Conservation (phyloP, 2,888 invertebrate genomes). For the Ophion obscuratus region DNA sequence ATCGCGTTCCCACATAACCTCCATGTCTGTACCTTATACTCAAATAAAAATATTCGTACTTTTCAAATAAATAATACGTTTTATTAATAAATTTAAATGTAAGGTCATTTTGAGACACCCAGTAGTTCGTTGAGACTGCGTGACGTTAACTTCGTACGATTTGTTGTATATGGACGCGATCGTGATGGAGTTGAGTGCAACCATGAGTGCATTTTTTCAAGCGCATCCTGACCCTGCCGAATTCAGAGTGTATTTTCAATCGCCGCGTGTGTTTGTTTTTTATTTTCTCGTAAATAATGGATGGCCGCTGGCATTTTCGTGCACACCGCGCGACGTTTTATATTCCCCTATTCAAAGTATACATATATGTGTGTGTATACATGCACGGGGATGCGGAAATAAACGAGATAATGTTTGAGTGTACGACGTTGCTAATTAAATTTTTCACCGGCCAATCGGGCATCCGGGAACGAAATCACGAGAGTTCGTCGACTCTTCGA, state of each 20-base stretch:
- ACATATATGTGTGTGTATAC: conserved; percentile 3
- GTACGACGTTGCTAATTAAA: conserved; percentile 65
- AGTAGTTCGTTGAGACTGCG: neutral
- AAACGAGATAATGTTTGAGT: conserved; percentile 45
- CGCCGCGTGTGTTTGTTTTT: neutral
- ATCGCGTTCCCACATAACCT: too few species aligned
- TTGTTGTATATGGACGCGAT: neutral
- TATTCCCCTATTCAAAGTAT: conserved; percentile 27
- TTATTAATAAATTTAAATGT: too few species aligned
- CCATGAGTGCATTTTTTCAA: neutral
- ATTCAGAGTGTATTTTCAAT: neutral
- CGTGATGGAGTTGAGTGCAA: neutral
- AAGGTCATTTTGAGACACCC: too few species aligned
- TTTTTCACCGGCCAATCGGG: conserved; percentile 67
- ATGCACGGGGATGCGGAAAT: conserved; percentile 17
- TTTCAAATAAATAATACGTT: too few species aligned
- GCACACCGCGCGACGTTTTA: neutral
- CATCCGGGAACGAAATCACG: conserved; percentile 56
- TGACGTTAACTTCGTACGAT: neutral
- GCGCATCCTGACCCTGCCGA: neutral
- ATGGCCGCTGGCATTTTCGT: conserved; percentile 12
- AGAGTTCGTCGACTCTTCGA: conserved; percentile 49
- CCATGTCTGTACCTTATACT: too few species aligned
- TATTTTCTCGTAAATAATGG: neutral
- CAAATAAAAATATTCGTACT: too few species aligned